Evolutionary conservation across 2,888 invertebrate species (phyloP).

Genomic region (Cephus rjabovi): DNA sequence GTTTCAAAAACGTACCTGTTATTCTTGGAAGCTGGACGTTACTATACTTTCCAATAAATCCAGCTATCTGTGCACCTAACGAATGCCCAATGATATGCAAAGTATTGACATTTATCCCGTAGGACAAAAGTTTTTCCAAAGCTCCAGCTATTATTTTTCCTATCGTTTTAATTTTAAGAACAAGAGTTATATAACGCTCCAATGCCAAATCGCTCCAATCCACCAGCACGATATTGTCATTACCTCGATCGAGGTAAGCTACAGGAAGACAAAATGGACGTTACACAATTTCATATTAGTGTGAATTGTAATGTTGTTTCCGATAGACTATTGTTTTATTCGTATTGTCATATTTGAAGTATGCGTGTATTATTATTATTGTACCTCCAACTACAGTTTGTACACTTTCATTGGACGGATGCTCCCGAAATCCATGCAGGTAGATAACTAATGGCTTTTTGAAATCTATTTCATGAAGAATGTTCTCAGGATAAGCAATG

Average conservation of each 20-base stretch:
- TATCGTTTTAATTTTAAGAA: constrained; percentile 23
- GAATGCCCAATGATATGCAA: constrained; percentile 51
- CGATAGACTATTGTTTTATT: not conserved
- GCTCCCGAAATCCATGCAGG: constrained; percentile 41
- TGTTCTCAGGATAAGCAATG: constrained; percentile 17
- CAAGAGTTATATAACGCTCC: constrained; percentile 33
- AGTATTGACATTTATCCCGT: constrained; percentile 32
- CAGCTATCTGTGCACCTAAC: constrained; percentile 48
- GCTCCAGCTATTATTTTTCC: constrained; percentile 31
- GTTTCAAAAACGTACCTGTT: constrained; percentile 41
- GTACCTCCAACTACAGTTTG: constrained; percentile 39
- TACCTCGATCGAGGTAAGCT: constrained; percentile 44
- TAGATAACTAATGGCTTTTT: constrained; percentile 38
- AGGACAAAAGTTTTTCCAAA: constrained; percentile 29
- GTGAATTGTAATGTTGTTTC: constrained; percentile 6
- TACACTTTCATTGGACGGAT: constrained; percentile 37
- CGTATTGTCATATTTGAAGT: not conserved
- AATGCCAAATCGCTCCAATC: constrained; percentile 50
- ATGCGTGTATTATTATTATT: not conserved
- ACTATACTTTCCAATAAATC: constrained; percentile 35
- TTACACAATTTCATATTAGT: constrained; percentile 2
- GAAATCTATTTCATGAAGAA: constrained; percentile 30
- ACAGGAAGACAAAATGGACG: not conserved
- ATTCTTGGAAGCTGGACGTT: constrained; percentile 37
- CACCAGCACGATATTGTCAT: constrained; percentile 43